Base-by-base conservation (phyloP, 2,888 invertebrate species). In the Drosophila mimica region DNA sequence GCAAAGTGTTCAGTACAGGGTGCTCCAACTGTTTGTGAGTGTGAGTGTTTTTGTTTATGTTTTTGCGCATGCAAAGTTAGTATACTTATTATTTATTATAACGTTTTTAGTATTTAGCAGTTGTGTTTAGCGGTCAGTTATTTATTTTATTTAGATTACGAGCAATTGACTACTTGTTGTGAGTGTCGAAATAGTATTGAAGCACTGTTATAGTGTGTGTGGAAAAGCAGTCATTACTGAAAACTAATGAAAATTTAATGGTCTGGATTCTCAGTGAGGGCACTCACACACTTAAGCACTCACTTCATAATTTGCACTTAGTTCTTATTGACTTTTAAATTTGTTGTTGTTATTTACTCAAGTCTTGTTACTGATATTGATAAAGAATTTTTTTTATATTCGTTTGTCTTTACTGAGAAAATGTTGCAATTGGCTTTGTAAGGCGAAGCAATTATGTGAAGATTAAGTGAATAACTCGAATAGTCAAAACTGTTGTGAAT, bases 1-100 rank as follows among this genome's bases (percentile, higher is more conserved):
- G 78, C 78, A 62, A 15, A n/a, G 69, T 76, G 72, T 65, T 62
- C 60, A 40, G 54, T 76, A 80, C 68, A 65, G 34, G 70, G 78
- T 78, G 78, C 80, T 72, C 60, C 79, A 79, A 54, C 43, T 67
- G 52, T 9, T 40, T 58, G 51, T 53, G 48, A 34, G 48, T 58
- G 40, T 38, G 34, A 34, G 51, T 61, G 31, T 57, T 38, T 28
- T 46, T 33, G 25, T 25, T 25, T 25, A 25, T 25, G 25, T 34
- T n/a, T 5, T 15, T 46, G 54, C 43, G 62, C 78, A 79, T 78
- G 80, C 78, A 68, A n/a, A 46, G 51, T 76, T 75, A 59, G 52
- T 59, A 33, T 40, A 34, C n/a, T 1, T n/a, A 49, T 36, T 60
- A 62, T 53, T 31, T 7, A 48, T 15, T 51, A 57, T 11, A 38